Base-by-base conservation (phyloP, 2,888 invertebrate genomes). In the Drosophila austrosaltans region DNA sequence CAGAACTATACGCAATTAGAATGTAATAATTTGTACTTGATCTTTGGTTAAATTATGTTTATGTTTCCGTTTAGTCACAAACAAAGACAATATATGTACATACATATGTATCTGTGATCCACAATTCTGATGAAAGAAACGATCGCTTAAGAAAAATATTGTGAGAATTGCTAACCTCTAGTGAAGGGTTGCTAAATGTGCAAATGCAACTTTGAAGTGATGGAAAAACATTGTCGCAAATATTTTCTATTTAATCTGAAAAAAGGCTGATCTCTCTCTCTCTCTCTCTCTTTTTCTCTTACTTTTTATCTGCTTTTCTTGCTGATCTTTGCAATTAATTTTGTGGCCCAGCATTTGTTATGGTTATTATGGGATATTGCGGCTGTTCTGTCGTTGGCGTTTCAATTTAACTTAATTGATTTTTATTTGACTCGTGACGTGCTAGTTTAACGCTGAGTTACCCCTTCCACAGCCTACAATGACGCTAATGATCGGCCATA, bases 401-500 rank as follows among this genome's bases (percentile, higher is more conserved):
- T 77, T 76, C 78, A 83, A 82, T 83, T 82, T 78, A 76, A 74
- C 69, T 79, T 76, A 82, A 82, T 82, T 82, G 81, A 74, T 79
- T 77, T 71, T 76, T 63, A 81, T 81, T 83, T 72, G 72, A 66
- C 77, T 81, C 75, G 77, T 82, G 79, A 81, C 77, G 78, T 72
- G 62, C 62, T 36, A 54, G 63, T 48, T 48, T 48, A 56, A 66
- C 60, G 10, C 39, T 44, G 59, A 12, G 48, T 48, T 48, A 10
- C 48, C 22, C 22, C 22, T 25, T 12, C 48, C 8, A 36, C 36
- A 8, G 48, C 12, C 12, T 25, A 48, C 22, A 58, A 61, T 79
- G 78, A 78, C 72, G 77, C 70, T 82, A 77, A 81, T 78, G 79
- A 79, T 77, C 75, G 72, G 57, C 58, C 69, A 71, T 77, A 69